phyloP scores from a whole-genome alignment of 2,113 vertebrate species.

The Leucopsar rothschildi region DNA sequence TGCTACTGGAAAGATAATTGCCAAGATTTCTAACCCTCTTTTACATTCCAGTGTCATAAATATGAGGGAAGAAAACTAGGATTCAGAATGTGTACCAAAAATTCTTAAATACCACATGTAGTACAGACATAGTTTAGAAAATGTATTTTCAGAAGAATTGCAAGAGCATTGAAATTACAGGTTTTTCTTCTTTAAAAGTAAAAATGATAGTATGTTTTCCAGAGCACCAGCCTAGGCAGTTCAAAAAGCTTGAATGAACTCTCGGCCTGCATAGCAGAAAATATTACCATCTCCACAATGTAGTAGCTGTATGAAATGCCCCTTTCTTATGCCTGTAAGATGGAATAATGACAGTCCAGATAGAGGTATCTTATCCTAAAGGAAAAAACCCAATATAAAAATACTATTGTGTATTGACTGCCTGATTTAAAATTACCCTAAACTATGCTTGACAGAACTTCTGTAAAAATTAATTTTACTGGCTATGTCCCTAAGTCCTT shows the following conservation, averaged over 20 bases:
- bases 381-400: not conserved
- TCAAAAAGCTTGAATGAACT: not conserved
- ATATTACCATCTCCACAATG: not conserved
- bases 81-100: not conserved
- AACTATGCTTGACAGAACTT: not conserved
- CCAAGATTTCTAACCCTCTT: not conserved
- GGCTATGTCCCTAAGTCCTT: not conserved
- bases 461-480: not conserved
- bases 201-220: not conserved
- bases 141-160: not conserved
- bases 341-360: not conserved
- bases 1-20: not conserved
- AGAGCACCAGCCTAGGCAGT: not conserved
- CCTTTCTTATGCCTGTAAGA: not conserved
- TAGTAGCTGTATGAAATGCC: not conserved
- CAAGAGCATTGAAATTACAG: not conserved
- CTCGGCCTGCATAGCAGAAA: not conserved
- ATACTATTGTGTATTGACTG: not conserved
- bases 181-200: not conserved
- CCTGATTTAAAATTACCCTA: not conserved
- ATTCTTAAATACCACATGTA: not conserved
- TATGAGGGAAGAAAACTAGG: not conserved
- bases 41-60: not conserved
- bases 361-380: accelerated
- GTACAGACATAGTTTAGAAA: not conserved